phyloP scores from a whole-genome alignment of 2,888 invertebrate genomes.

The Axea sp. region DNA sequence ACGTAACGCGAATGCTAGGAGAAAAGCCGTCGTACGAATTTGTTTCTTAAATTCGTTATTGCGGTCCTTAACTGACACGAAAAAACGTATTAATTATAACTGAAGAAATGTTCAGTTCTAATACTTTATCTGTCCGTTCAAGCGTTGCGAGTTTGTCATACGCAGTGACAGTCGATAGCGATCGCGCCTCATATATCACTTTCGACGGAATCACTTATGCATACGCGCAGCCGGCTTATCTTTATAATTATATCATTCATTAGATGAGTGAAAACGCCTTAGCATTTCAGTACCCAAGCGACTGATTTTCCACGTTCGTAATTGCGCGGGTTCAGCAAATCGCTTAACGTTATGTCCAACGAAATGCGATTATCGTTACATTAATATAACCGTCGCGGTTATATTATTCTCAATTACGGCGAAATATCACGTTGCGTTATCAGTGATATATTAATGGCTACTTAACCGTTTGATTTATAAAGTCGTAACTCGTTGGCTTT shows the following conservation, averaged over 20 bases:
- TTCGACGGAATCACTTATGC: constrained; percentile 58
- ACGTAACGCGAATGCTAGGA: no score
- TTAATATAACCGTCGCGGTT: constrained; percentile 18
- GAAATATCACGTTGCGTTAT: constrained; percentile 34
- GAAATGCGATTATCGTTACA: constrained; percentile 41
- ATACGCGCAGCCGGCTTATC: constrained; percentile 37
- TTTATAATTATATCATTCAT: constrained; percentile 57
- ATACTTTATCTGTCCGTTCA: constrained; percentile 25
- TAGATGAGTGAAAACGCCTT: constrained; percentile 52
- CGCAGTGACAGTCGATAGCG: constrained; percentile 26
- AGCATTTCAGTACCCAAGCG: constrained; percentile 27
- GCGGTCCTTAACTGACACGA: no score
- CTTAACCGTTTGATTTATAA: constrained; percentile 44
- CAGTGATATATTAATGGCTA: constrained; percentile 42
- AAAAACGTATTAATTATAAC: no score
- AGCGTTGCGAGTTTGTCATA: constrained; percentile 36
- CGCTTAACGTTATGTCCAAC: constrained; percentile 28
- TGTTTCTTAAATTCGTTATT: no score
- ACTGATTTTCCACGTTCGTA: constrained; percentile 37
- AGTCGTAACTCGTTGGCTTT: neutral
- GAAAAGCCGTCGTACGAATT: no score
- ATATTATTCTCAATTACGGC: constrained; percentile 43
- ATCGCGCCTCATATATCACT: constrained; percentile 42
- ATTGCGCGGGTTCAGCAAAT: constrained; percentile 45
- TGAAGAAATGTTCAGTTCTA: neutral